Conservation (phyloP, 2,888 invertebrate species). For the Automeris io region DNA sequence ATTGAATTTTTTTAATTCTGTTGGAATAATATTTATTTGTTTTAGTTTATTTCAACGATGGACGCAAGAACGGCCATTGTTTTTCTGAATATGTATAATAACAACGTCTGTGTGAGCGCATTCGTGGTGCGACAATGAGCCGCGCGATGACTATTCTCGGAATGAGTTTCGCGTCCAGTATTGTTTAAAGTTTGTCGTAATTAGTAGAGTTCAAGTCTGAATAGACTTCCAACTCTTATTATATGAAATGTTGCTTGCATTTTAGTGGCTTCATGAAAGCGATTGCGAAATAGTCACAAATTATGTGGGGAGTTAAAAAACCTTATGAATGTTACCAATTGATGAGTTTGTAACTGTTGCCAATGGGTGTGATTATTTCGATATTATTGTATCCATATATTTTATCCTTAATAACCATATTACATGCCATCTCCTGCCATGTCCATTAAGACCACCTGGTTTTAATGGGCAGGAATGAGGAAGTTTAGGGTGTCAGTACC, state of each 20-base stretch:
- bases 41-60: conserved; percentile 64
- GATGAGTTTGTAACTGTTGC: no score
- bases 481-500: no score
- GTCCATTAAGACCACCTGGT: no score
- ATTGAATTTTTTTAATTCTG: conserved; percentile 24
- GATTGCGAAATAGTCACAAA: conserved; percentile 2
- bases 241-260: conserved; percentile 29
- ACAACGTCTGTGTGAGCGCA: conserved; percentile 68
- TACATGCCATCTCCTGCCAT: no score
- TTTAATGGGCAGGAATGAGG: no score
- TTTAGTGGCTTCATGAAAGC: conserved; percentile 21
- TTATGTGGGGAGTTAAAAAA: no score
- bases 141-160: conserved; percentile 61
- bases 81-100: conserved; percentile 72
- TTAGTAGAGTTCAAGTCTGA: conserved; percentile 70
- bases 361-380: no score
- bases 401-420: no score
- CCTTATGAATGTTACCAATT: no score
- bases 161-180: conserved; percentile 74
- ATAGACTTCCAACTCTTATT: conserved; percentile 67
- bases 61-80: conserved; percentile 63
- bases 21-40: conserved; percentile 39
- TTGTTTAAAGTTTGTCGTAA: conserved; percentile 76
- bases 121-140: conserved; percentile 67
- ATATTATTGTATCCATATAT: no score